These are phyloP conservation scores for Penaeus indicus DNA, from an alignment of 1,140 invertebrate species.

Conservation along the genomic window DNA sequence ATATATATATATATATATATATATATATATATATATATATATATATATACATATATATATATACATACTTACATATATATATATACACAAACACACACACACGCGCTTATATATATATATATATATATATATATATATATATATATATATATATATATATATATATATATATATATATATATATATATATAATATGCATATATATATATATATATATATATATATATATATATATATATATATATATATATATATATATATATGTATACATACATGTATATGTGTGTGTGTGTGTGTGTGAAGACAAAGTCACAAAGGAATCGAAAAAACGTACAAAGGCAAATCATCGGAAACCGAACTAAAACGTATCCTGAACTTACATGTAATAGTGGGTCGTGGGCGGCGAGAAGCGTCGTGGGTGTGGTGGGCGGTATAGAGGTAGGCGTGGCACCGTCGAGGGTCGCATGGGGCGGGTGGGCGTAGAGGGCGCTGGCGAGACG, in stretches of 20 bases:
- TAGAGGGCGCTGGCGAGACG: constrained; percentile 59
- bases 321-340: not conserved
- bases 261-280: not conserved
- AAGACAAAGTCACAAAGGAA: not conserved
- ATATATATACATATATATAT: too few relatives aligned
- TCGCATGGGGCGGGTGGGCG: constrained; percentile 60
- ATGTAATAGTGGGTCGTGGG: constrained; percentile 55
- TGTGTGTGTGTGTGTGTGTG: not conserved
- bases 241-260: not conserved
- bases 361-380: constrained; percentile 34
- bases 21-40: too few relatives aligned
- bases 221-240: not conserved
- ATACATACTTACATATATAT: too few relatives aligned
- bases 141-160: too few relatives aligned
- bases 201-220: constrained; percentile 21
- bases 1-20: too few relatives aligned
- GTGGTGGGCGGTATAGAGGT: constrained; percentile 57
- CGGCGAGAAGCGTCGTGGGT: constrained; percentile 56
- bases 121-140: too few relatives aligned
- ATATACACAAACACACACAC: too few relatives aligned
- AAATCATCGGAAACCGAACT: not conserved
- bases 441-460: constrained; percentile 54
- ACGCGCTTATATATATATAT: too few relatives aligned
- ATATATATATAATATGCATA: not conserved
- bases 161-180: too few relatives aligned